Conservation (phyloP, 2,888 invertebrate species). For the Lymantria dispar region DNA sequence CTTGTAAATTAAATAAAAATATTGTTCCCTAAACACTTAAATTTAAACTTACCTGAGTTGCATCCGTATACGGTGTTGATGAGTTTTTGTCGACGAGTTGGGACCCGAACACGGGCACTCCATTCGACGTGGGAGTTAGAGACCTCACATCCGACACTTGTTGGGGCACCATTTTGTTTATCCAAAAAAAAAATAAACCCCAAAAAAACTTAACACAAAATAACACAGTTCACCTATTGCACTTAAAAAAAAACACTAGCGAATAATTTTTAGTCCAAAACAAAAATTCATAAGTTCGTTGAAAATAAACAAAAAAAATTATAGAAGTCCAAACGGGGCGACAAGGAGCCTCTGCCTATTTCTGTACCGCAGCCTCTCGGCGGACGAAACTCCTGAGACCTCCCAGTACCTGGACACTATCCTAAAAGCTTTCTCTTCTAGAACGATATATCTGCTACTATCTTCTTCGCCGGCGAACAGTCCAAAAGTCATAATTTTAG, state of each 20-base stretch:
- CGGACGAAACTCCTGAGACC: slow-evolving; percentile 61
- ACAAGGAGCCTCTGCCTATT: slow-evolving; percentile 59
- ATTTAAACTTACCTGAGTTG: slow-evolving; percentile 93
- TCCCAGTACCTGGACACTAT: slow-evolving; percentile 80
- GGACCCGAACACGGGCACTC: slow-evolving; percentile 92
- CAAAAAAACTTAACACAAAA: slow-evolving; percentile 57
- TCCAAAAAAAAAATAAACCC: slow-evolving; percentile 55
- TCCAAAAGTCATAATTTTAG: slow-evolving; percentile 82
- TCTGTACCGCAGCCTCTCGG: slow-evolving; percentile 71
- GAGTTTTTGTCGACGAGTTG: slow-evolving; percentile 95
- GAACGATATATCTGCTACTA: slow-evolving; percentile 71
- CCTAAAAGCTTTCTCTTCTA: slow-evolving; percentile 74
- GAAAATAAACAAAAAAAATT: slow-evolving; percentile 37
- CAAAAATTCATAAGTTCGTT: slow-evolving; percentile 41
- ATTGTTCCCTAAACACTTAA: background rate
- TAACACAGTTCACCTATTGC: slow-evolving; percentile 78
- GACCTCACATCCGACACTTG: slow-evolving; percentile 83
- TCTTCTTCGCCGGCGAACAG: slow-evolving; percentile 70
- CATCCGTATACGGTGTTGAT: slow-evolving; percentile 98
- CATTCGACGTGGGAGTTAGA: slow-evolving; percentile 84
- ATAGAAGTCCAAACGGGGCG: slow-evolving; percentile 65
- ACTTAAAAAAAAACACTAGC: slow-evolving; percentile 62
- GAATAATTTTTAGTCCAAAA: slow-evolving; percentile 45
- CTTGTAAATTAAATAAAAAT: too few species aligned
- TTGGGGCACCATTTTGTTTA: slow-evolving; percentile 88